phyloP scores from a whole-genome alignment of 2,888 invertebrate species.

The Bellardia pandia region DNA sequence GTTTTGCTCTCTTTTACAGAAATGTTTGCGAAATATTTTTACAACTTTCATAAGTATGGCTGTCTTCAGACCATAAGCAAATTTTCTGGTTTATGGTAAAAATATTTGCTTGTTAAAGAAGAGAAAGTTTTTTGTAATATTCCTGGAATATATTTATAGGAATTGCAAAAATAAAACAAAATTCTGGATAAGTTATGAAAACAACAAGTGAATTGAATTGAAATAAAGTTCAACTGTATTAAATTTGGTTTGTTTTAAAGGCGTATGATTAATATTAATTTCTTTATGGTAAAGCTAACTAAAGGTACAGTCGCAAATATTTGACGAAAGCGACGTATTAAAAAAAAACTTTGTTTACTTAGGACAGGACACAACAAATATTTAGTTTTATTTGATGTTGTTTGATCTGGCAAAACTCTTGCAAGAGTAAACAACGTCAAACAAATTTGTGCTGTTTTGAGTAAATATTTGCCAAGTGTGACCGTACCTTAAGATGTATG shows the following conservation, averaged over 20 bases:
- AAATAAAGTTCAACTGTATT: not conserved
- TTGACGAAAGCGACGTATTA: too few relatives aligned
- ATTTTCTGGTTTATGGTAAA: not conserved
- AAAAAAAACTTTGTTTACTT: too few relatives aligned
- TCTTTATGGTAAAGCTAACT: not conserved
- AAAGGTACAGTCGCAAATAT: too few relatives aligned
- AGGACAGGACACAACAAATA: too few relatives aligned
- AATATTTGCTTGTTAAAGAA: not conserved
- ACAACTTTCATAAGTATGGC: not conserved
- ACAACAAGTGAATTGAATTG: not conserved
- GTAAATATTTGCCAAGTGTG: too few relatives aligned
- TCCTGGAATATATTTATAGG: too few relatives aligned
- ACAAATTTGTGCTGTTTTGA: too few relatives aligned
- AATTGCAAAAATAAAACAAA: not conserved
- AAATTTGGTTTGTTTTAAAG: not conserved
- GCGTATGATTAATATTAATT: constrained; percentile 5
- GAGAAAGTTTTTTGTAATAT: not conserved
- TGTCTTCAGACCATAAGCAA: not conserved
- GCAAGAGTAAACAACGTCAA: too few relatives aligned
- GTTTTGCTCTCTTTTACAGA: not conserved
- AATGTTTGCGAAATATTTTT: not conserved
- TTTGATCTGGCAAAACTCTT: too few relatives aligned
- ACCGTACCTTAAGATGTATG: not conserved
- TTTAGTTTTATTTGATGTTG: too few relatives aligned
- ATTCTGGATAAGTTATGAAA: not conserved